A percentile compares a stretch with the other conserved stretches of the same genome.
phyloP scores from a whole-genome alignment of 2,797 vertebrate genomes.

The Pagetopsis macropterus region DNA sequence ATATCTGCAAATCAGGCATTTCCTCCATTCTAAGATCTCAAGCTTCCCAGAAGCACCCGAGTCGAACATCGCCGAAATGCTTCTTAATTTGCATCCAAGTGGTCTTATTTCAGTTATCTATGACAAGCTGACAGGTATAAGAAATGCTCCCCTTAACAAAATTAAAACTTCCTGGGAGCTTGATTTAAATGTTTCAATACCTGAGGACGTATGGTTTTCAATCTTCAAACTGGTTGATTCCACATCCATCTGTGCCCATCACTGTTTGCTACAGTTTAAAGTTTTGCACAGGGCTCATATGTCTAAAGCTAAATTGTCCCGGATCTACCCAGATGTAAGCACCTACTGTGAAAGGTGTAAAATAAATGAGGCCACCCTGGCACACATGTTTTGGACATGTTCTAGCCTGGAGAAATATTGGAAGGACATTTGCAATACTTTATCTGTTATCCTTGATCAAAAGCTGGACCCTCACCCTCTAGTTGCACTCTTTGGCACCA shows the following conservation, averaged over 20 bases:
- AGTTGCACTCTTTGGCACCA: not conserved
- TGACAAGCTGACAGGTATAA: not conserved
- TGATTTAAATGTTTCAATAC: not conserved
- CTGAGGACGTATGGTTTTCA: not conserved
- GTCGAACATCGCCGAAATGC: fast-evolving
- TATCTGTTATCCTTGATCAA: not conserved
- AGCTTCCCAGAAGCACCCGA: too few relatives aligned
- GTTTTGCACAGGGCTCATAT: not conserved
- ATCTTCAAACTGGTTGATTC: not conserved
- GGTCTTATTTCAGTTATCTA: not conserved
- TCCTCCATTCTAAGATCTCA: too few relatives aligned
- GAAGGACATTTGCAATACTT: not conserved
- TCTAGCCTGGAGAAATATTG: not conserved
- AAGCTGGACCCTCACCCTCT: not conserved
- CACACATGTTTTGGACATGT: not conserved
- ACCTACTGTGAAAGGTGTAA: not conserved
- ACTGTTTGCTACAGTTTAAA: not conserved
- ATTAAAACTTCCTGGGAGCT: not conserved
- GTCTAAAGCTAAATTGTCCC: not conserved
- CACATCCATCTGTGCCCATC: not conserved
- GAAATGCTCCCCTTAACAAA: not conserved
- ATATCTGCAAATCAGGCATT: too few relatives aligned
- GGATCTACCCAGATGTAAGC: not conserved
- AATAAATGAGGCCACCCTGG: not conserved
- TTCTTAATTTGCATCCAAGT: not conserved